Base-by-base conservation (phyloP, 2,113 vertebrate genomes). In the Ranitomeya imitator region DNA sequence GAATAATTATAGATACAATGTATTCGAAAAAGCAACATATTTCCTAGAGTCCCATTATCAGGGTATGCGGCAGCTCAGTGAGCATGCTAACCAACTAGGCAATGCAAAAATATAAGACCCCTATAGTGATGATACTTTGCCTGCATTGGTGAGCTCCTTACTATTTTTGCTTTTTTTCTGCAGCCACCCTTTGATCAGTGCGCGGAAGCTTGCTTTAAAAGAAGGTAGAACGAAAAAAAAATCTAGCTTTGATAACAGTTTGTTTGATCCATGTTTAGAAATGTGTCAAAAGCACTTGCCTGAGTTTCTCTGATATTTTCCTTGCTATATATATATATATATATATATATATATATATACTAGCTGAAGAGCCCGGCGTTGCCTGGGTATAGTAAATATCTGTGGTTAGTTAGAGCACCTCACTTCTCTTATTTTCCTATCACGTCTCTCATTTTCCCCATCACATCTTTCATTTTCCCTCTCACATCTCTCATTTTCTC, bases 221-320 rank as follows among this genome's bases (percentile, higher is more conserved):
- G 12, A 52, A 57, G 16, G 16, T 52, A 65, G 37, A 83, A 83
- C 18, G n/a, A n/a, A 65, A 65, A 65, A 83, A 63, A 55, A 45
- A 69, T 79, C 85, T 31, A 69, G 23, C 65, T 69, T 87, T 80
- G 77, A 87, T 67, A 78, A 55, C 54, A n/a, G 61, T 67, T 55
- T 12, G 74, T 63, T 79, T 63, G 59, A 79, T 79, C 45, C 57
- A 14, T 65, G 76, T 79, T 26, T 86, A 79, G 74, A 79, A n/a
- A 69, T 69, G 60, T 67, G 37, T 57, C 63, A 18, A 67, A 80
- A 87, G 45, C 15, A 0, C 21, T 57, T 76, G 51, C 60, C 23
- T 51, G 13, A 16, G 18, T 69, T 0, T 31, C 13, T 3, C 59
- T 61, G 18, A 26, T 31, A 61, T 59, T 10, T 63, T n/a, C 80